These are phyloP conservation scores for Hyposmocoma kahamanoa DNA, from an alignment of 1,140 invertebrate species.

Conservation along the genomic window DNA sequence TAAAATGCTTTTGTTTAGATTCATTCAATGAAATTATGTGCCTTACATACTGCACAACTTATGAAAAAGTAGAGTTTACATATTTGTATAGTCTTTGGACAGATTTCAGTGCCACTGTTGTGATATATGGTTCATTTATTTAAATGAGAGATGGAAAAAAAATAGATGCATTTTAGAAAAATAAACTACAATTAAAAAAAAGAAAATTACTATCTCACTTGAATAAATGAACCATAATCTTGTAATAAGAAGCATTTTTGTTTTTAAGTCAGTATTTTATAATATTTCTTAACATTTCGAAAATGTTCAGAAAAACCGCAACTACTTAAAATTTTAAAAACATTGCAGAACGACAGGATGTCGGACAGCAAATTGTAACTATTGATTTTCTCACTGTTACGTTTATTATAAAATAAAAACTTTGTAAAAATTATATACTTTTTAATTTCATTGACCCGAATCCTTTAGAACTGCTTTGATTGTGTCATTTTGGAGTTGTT, in stretches of 20 bases:
- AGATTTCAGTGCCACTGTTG: conserved; percentile 62
- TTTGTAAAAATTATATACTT: conserved; percentile 33
- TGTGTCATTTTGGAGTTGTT: too few species aligned
- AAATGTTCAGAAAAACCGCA: conserved; percentile 35
- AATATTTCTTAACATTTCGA: conserved; percentile 35
- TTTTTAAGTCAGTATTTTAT: conserved; percentile 50
- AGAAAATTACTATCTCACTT: too few species aligned
- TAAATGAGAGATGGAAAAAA: too few species aligned
- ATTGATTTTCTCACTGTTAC: conserved; percentile 69
- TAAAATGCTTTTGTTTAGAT: conserved; percentile 21
- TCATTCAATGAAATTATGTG: conserved; percentile 28
- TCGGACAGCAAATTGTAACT: conserved; percentile 57
- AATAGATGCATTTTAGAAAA: too few species aligned
- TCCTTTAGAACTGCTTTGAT: too few species aligned
- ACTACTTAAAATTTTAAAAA: too few species aligned
- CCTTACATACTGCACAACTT: conserved; percentile 51
- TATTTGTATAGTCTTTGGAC: conserved; percentile 31
- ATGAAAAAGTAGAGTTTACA: conserved; percentile 28
- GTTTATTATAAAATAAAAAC: conserved; percentile 58
- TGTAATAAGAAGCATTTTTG: conserved; percentile 42
- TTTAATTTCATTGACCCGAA: neutral
- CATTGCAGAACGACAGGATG: too few species aligned
- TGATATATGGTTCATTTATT: conserved; percentile 4
- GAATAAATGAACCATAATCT: conserved; percentile 1
- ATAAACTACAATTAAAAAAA: too few species aligned